These are phyloP conservation scores for Dicyrtoma fusca DNA, from an alignment of 2,888 invertebrate genomes.

Conservation along the genomic window DNA sequence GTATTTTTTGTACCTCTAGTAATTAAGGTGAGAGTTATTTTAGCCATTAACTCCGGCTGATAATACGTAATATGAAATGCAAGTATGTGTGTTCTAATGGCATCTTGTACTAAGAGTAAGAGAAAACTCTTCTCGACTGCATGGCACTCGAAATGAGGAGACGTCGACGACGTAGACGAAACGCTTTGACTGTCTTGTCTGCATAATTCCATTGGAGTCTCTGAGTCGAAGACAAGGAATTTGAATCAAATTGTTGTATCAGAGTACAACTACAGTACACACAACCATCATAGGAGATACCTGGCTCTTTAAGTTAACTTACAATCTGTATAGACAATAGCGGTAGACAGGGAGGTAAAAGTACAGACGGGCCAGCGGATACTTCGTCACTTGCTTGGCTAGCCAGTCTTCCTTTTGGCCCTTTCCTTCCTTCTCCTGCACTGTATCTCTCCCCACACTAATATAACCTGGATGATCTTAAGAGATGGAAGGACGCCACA, in stretches of 20 bases:
- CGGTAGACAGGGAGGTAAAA: background rate
- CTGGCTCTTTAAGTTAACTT: too few species aligned
- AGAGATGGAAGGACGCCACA: too few species aligned
- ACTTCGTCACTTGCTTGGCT: too few species aligned
- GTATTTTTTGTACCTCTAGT: conserved; percentile 2
- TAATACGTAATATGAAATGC: background rate
- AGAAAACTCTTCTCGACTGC: too few species aligned
- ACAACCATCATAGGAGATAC: too few species aligned
- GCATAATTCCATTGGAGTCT: conserved; percentile 31
- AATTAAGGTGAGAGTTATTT: conserved; percentile 32
- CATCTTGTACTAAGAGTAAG: too few species aligned
- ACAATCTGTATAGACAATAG: too few species aligned
- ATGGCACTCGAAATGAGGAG: too few species aligned
- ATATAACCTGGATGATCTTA: too few species aligned
- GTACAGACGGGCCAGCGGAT: conserved; percentile 7
- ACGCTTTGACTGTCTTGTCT: conserved; percentile 12
- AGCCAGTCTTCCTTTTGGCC: too few species aligned
- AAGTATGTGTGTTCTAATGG: background rate
- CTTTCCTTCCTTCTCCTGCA: background rate
- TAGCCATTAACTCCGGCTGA: conserved; percentile 21
- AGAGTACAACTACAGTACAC: too few species aligned
- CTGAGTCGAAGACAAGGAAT: conserved; percentile 36
- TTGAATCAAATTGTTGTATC: conserved; percentile 30
- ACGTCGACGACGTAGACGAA: conserved; percentile 3
- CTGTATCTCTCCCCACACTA: background rate